A percentile compares a stretch with the other conserved stretches of the same genome.
Evolutionary conservation across 1,140 invertebrate species (phyloP).

Genomic region (Aporrectodea caliginosa): DNA sequence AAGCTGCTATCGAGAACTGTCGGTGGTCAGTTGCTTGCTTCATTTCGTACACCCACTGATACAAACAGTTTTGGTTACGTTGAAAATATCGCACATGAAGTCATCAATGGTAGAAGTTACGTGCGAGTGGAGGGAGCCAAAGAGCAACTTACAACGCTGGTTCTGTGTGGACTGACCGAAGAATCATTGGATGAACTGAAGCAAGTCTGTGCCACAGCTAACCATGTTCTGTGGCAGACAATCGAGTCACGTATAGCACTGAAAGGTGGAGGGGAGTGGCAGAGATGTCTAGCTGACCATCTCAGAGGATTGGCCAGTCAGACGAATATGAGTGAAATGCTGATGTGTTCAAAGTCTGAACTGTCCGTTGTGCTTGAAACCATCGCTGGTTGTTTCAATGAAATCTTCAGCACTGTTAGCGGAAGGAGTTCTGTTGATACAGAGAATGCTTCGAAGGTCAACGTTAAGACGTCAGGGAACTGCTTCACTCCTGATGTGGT

Average conservation of each 20-base stretch:
- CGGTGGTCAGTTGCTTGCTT: slow-evolving; percentile 4
- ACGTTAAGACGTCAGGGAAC: not conserved
- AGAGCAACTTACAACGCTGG: not conserved
- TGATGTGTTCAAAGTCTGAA: not conserved
- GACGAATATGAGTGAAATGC: not conserved
- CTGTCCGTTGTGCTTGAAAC: not conserved
- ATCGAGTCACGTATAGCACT: not conserved
- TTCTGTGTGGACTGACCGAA: slow-evolving; percentile 9
- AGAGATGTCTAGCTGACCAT: not conserved
- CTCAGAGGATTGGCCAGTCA: not conserved
- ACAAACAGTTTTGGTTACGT: not conserved
- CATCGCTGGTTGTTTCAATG: not conserved
- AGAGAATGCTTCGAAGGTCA: too few relatives aligned
- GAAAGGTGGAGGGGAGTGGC: not conserved
- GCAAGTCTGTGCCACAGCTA: not conserved
- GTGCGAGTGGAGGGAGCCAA: not conserved
- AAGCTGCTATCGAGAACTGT: not conserved
- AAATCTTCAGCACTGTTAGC: not conserved
- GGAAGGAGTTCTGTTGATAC: not conserved
- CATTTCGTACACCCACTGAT: not conserved
- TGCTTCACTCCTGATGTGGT: not conserved
- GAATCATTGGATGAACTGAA: slow-evolving; percentile 15
- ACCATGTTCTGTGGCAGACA: not conserved
- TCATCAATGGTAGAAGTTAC: slow-evolving; percentile 1
- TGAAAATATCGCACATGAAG: not conserved